Conservation (phyloP, 2,797 vertebrate species). For the Rhincodon typus region DNA sequence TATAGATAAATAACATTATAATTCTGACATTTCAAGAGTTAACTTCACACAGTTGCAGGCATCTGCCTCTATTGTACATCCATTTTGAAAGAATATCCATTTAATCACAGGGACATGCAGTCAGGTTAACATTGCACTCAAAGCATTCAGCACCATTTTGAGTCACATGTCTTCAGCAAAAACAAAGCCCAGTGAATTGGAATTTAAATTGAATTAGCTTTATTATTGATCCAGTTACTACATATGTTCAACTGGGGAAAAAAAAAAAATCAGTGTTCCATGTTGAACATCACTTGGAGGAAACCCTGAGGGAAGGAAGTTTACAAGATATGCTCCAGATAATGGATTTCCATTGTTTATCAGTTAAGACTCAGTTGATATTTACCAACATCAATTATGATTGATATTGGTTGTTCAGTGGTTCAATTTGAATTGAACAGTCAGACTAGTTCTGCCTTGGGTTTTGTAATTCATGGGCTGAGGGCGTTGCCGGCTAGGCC, state of each 20-base stretch:
- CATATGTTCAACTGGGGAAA: neutral
- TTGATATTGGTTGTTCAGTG: neutral
- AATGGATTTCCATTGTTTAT: neutral
- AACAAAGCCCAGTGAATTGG: neutral
- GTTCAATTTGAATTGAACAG: too few species aligned
- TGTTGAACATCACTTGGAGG: neutral
- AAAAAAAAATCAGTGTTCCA: neutral
- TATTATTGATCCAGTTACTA: neutral
- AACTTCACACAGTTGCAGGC: too few species aligned
- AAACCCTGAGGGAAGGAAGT: neutral
- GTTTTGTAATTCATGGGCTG: too few species aligned
- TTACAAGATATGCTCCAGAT: neutral
- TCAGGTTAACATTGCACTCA: neutral
- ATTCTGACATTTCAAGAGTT: too few species aligned
- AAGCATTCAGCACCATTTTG: neutral
- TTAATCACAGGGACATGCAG: neutral
- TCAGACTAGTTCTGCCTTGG: too few species aligned
- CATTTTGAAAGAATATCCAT: too few species aligned
- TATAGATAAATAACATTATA: too few species aligned
- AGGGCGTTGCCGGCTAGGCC: too few species aligned
- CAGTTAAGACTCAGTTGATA: neutral
- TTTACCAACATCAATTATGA: neutral
- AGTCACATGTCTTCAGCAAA: neutral
- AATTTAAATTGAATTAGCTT: neutral
- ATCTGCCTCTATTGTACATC: too few species aligned